Base-by-base conservation (phyloP, 2,113 vertebrate genomes). In the Holacanthus passer region DNA sequence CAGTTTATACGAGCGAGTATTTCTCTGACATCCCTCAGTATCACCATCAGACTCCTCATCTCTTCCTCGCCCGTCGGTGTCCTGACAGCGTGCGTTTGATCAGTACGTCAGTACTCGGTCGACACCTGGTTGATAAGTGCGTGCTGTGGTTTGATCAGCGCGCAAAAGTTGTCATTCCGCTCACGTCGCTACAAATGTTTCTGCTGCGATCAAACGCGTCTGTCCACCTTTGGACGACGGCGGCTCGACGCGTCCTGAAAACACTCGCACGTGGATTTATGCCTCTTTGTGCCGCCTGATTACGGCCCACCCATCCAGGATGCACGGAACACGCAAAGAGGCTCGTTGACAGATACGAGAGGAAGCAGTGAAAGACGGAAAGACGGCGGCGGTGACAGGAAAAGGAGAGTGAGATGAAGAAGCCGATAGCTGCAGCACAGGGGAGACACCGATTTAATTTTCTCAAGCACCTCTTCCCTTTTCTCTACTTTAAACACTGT, bases 401-500 rank as follows among this genome's bases (percentile, higher is more conserved):
- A 22, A 5, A 59, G 31, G 3, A 53, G n/a, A 39, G 16, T 3
- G 35, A 66, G 62, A 75, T 35, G 13, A 39, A 58, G 72, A 37
- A 47, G 47, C 39, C 52, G 47, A 83, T 45, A 64, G 10, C 11
- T 60, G 12, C 37, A 1, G 65, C 56, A n/a, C 24, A 17, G 41
- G 48, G 70, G 37, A 56, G 48, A 79, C 71, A 58, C 22, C 58
- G 37, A 71, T 85, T 78, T 76, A 5, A 80, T 85, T 89, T 87
- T 55, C 60, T 62, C 11, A 0, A 76, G 70, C 65, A 70, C 31
- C 76, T 79, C 64, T 62, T 58, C 66, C n/a, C 22, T n/a, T 67
- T 66, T 67, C 73, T 85, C 72, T 79, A 29, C 70, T 86, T 86
- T 84, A 88, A 89, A 86, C 78, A 88, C 68, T 41, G 68, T 82